Percentiles rank a stretch among this genome's conserved stretches.
phyloP scores from a whole-genome alignment of 2,113 vertebrate genomes.

The Drymodes brunneopygia region DNA sequence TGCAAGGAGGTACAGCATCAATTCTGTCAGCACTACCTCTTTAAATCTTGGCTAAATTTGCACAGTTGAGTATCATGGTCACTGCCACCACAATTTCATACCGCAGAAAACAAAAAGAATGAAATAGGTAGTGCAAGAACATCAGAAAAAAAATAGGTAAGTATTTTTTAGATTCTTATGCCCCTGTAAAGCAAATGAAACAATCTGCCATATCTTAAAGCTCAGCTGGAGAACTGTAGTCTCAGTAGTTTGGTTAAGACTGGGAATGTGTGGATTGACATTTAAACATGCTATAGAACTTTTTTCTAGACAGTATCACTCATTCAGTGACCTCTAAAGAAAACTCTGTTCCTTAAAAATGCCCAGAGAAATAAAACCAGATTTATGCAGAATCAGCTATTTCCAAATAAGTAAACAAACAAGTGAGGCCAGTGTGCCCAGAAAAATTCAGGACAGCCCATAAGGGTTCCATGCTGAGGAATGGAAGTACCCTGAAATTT shows the following conservation, averaged over 20 bases:
- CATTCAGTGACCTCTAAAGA: neutral
- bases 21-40: neutral
- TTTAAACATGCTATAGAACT: neutral
- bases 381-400: neutral
- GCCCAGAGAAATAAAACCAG: neutral
- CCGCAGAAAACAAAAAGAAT: neutral
- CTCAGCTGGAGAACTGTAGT: neutral
- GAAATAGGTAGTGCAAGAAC: neutral
- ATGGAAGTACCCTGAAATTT: neutral
- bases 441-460: neutral
- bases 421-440: neutral
- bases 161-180: neutral
- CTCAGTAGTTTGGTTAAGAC: neutral
- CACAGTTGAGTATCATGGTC: neutral
- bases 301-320: neutral
- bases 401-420: neutral
- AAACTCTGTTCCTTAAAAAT: neutral
- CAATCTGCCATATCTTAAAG: neutral
- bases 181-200: neutral
- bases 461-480: neutral
- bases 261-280: neutral
- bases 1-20: neutral
- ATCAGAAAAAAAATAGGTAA: neutral
- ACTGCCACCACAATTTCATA: neutral
- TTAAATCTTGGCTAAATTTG: neutral